Evolutionary conservation across 2,113 vertebrate genomes (phyloP).

Genomic region (Calyptomena viridis): DNA sequence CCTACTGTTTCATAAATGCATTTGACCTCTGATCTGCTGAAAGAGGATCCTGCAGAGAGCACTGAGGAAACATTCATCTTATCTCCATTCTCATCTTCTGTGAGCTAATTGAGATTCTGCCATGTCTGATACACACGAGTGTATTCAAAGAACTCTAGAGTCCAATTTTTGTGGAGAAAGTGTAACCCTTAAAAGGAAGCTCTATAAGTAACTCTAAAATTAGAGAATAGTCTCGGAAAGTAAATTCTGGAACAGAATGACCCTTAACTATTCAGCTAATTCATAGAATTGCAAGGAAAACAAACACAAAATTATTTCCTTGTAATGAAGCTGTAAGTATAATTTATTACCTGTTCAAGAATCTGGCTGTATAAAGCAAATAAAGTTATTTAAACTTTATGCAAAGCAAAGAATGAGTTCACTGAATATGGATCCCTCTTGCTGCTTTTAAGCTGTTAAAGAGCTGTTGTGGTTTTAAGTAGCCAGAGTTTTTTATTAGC

Average conservation of each 20-base stretch:
- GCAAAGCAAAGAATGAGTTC: not conserved
- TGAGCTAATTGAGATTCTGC: not conserved
- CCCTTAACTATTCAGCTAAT: not conserved
- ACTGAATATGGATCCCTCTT: too few relatives aligned
- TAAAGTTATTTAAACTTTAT: not conserved
- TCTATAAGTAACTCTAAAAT: not conserved
- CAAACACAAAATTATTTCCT: not conserved
- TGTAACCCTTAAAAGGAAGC: not conserved
- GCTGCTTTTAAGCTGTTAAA: too few relatives aligned
- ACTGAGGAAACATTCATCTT: not conserved
- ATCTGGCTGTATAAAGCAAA: not conserved
- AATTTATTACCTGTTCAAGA: not conserved
- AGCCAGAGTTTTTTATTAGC: too few relatives aligned
- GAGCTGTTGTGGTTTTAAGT: too few relatives aligned
- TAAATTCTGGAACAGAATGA: not conserved
- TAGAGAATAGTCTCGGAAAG: not conserved
- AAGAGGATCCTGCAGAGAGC: conserved; percentile 6
- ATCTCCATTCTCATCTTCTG: not conserved
- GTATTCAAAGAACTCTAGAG: not conserved
- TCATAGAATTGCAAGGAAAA: not conserved
- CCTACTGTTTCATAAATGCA: conserved; percentile 9
- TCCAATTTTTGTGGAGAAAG: conserved; percentile 4
- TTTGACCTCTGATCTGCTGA: conserved; percentile 15
- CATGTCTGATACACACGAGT: too few relatives aligned
- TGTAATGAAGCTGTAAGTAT: not conserved